Evolutionary conservation across 2,888 invertebrate genomes (phyloP).

Genomic region (Dryococelus australis): DNA sequence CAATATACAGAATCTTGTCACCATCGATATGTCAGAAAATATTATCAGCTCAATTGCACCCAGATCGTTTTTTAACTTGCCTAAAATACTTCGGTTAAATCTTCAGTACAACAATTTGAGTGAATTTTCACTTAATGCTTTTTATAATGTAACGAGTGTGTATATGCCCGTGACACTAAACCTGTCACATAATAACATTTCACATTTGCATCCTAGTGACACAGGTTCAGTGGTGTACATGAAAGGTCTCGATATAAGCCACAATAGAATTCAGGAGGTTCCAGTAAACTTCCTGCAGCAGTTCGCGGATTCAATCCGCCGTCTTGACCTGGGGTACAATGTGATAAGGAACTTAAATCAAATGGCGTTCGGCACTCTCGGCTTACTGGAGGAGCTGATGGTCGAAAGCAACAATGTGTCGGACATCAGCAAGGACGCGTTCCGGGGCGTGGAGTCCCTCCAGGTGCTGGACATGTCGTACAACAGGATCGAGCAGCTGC

Average conservation of each 20-base stretch:
- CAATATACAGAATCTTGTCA: slow-evolving; percentile 54
- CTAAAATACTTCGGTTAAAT: slow-evolving; percentile 55
- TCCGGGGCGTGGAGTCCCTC: slow-evolving; percentile 49
- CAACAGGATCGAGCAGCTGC: slow-evolving; percentile 52
- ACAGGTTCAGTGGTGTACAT: slow-evolving; percentile 46
- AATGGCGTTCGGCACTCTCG: slow-evolving; percentile 50
- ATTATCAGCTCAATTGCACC: slow-evolving; percentile 53
- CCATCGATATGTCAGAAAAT: slow-evolving; percentile 57
- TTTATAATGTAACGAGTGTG: slow-evolving; percentile 50
- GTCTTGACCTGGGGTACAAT: slow-evolving; percentile 55
- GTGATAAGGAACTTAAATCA: slow-evolving; percentile 51
- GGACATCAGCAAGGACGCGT: slow-evolving; percentile 39
- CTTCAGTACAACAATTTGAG: slow-evolving; percentile 51
- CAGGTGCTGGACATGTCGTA: slow-evolving; percentile 53
- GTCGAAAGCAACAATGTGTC: slow-evolving; percentile 52
- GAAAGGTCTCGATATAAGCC: slow-evolving; percentile 51
- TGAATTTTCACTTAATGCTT: slow-evolving; percentile 50
- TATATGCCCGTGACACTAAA: slow-evolving; percentile 49
- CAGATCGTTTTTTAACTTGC: slow-evolving; percentile 55
- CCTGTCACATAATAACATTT: slow-evolving; percentile 50
- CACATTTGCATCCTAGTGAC: slow-evolving; percentile 44
- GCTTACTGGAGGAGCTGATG: slow-evolving; percentile 48
- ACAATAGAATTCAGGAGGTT: slow-evolving; percentile 51
- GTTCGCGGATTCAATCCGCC: slow-evolving; percentile 49
- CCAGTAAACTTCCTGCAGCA: slow-evolving; percentile 51